Evolutionary conservation across 2,888 invertebrate species (phyloP).

Genomic region (Petrolisthes cinctipes): DNA sequence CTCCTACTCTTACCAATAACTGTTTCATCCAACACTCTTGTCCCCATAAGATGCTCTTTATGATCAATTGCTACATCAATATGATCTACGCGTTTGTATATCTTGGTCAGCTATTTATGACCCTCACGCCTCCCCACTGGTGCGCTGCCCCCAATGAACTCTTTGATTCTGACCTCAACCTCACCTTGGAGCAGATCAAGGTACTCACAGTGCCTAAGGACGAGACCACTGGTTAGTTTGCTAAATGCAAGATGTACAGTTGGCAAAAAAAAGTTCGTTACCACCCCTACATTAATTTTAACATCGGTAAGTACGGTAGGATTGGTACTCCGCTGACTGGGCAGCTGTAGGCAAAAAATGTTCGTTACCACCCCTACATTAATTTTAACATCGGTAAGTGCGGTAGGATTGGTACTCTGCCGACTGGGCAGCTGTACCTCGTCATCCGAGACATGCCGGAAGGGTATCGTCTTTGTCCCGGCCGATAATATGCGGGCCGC

Average conservation of each 20-base stretch:
- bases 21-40: neutral
- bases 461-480: too few species aligned
- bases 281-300: too few species aligned
- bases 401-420: too few species aligned
- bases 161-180: neutral
- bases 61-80: conserved; percentile 50
- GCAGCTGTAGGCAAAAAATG: too few species aligned
- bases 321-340: too few species aligned
- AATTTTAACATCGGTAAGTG: too few species aligned
- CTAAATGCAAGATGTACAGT: conserved; percentile 36
- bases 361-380: too few species aligned
- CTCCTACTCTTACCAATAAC: neutral
- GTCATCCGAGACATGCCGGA: too few species aligned
- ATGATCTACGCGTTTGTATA: conserved; percentile 84
- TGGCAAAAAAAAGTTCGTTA: too few species aligned
- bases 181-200: conserved; percentile 39
- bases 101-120: conserved; percentile 93
- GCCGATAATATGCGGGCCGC: too few species aligned
- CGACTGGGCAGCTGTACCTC: too few species aligned
- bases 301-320: too few species aligned
- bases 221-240: neutral
- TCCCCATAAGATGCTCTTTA: conserved; percentile 32
- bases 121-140: conserved; percentile 88
- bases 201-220: conserved; percentile 40
- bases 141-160: conserved; percentile 78